A percentile compares a stretch with the other conserved stretches of the same genome.
These are phyloP conservation scores for Pheosia gnoma DNA, from an alignment of 2,888 invertebrate genomes.

Conservation along the genomic window DNA sequence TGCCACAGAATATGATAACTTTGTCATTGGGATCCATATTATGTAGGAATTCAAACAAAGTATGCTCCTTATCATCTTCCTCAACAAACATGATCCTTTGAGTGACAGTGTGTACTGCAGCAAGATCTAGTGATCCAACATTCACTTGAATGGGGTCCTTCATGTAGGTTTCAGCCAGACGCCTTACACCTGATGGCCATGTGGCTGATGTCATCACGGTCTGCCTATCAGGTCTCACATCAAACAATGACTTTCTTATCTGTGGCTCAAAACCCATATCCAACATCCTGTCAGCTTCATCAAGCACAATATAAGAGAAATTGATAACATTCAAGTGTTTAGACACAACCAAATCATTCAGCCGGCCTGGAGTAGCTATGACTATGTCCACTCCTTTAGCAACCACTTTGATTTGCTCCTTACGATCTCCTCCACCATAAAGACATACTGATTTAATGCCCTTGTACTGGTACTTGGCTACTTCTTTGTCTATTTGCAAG, in stretches of 20 bases:
- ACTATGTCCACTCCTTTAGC: constrained; percentile 95
- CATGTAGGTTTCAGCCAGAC: constrained; percentile 94
- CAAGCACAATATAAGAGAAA: constrained; percentile 94
- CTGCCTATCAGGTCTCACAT: constrained; percentile 94
- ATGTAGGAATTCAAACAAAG: constrained; percentile 87
- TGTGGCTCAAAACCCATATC: constrained; percentile 95
- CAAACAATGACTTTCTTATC: constrained; percentile 92
- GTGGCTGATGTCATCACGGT: constrained; percentile 99
- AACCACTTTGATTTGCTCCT: constrained; percentile 90
- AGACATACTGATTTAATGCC: constrained; percentile 95
- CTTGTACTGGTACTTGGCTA: constrained; percentile 93
- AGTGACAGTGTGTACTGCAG: constrained; percentile 94
- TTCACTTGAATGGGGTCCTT: constrained; percentile 95
- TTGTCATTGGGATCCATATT: constrained; percentile 91
- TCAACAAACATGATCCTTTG: constrained; percentile 91
- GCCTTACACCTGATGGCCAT: constrained; percentile 95
- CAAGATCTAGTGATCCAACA: constrained; percentile 94
- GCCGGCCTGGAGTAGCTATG: constrained; percentile 96
- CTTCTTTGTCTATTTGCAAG: constrained; percentile 95
- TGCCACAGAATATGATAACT: constrained; percentile 95
- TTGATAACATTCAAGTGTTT: constrained; percentile 89
- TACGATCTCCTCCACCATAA: constrained; percentile 95
- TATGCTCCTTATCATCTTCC: constrained; percentile 87
- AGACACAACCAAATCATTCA: constrained; percentile 93
- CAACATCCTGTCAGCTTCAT: constrained; percentile 96